These are phyloP conservation scores for Eleginops maclovinus DNA, from an alignment of 2,113 vertebrate genomes.

Conservation along the genomic window DNA sequence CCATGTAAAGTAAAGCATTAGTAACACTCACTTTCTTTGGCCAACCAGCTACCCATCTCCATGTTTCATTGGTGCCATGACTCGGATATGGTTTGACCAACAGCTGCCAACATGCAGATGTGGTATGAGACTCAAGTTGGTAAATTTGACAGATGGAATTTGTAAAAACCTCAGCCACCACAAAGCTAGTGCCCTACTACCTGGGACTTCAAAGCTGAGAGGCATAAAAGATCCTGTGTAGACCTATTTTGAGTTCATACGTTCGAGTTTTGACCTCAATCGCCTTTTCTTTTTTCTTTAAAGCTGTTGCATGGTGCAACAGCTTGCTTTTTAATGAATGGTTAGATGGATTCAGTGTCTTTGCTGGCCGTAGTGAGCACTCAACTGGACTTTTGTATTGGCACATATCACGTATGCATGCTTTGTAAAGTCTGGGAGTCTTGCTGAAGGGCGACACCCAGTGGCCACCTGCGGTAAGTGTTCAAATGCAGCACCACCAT, in stretches of 20 bases:
- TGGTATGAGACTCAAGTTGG: slow-evolving; percentile 29
- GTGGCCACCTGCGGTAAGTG: slow-evolving; percentile 16
- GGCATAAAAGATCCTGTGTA: background rate
- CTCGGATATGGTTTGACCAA: slow-evolving; percentile 39
- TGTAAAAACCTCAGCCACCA: slow-evolving; percentile 42
- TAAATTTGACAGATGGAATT: slow-evolving; percentile 40
- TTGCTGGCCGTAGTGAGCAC: background rate
- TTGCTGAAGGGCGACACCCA: slow-evolving; percentile 43
- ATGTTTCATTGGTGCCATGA: slow-evolving; percentile 47
- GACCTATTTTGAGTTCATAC: background rate
- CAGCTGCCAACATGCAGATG: slow-evolving; percentile 49
- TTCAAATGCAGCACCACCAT: background rate
- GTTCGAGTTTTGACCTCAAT: background rate
- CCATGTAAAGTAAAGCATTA: slow-evolving; percentile 16
- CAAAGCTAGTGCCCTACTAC: background rate
- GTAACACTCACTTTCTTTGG: slow-evolving; percentile 3
- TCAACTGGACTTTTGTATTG: background rate
- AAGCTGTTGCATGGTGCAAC: background rate
- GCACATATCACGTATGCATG: background rate
- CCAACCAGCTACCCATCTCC: slow-evolving; percentile 11
- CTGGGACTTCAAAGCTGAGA: background rate
- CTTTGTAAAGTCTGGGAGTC: background rate
- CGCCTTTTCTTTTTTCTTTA: too few species aligned
- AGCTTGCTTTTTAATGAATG: background rate
- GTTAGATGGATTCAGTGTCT: background rate